Conservation (phyloP, 2,888 invertebrate genomes). For the Caenorhabditis drosophilae region DNA sequence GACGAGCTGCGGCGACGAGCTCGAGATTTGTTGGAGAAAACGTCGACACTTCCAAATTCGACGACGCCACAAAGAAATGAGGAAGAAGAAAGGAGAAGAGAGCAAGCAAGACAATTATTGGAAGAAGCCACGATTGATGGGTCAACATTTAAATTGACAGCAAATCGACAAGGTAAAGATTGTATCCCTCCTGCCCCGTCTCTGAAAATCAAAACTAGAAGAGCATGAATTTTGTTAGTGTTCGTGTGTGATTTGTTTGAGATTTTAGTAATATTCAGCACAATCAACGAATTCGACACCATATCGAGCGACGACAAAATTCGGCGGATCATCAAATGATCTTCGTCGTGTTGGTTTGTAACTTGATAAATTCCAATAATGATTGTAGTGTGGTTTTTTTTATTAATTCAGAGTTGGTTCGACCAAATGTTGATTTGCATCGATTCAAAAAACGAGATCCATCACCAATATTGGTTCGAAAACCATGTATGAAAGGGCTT, state of each 20-base stretch:
- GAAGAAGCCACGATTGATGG: constrained; percentile 23
- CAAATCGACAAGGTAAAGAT: background rate
- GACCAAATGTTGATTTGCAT: constrained; percentile 46
- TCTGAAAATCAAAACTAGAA: too few relatives aligned
- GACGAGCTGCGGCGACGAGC: constrained; percentile 51
- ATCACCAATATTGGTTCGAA: constrained; percentile 58
- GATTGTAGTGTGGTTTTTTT: background rate
- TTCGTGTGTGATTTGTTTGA: constrained; percentile 1
- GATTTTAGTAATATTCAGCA: background rate
- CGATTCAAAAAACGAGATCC: constrained; percentile 58
- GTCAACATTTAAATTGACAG: background rate
- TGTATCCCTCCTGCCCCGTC: too few relatives aligned
- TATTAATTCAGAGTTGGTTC: constrained; percentile 44
- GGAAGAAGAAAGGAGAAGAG: constrained; percentile 37
- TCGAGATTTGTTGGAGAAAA: constrained; percentile 52
- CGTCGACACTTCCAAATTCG: constrained; percentile 11
- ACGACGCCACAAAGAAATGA: constrained; percentile 1
- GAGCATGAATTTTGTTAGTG: too few relatives aligned
- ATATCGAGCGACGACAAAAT: background rate
- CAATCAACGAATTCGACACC: background rate
- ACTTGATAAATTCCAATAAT: background rate
- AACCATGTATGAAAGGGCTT: constrained; percentile 51
- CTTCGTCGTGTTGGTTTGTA: constrained; percentile 38
- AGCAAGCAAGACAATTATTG: constrained; percentile 48
- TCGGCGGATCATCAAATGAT: constrained; percentile 32